phyloP scores from a whole-genome alignment of 2,797 vertebrate genomes.

The Peromyscus nudipes region DNA sequence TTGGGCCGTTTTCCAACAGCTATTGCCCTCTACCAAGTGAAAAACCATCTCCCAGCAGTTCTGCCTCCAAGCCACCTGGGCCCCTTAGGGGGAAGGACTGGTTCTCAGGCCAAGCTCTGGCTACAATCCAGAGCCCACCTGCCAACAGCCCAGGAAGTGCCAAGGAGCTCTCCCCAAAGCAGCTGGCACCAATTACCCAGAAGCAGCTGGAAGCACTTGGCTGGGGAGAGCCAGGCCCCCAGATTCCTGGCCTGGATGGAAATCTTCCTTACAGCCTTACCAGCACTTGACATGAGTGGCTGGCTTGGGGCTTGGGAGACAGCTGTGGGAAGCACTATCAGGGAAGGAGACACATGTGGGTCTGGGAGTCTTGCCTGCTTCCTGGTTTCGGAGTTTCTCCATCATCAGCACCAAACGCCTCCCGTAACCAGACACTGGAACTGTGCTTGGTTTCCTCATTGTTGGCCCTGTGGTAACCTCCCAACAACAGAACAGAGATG shows the following conservation, averaged over 20 bases:
- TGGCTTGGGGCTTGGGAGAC: neutral
- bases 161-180: slow-evolving; percentile 59
- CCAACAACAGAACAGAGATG: neutral
- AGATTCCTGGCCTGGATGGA: slow-evolving; percentile 3
- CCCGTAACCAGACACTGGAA: neutral
- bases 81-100: neutral
- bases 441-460: neutral
- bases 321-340: neutral
- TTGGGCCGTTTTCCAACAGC: neutral
- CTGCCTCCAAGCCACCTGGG: neutral
- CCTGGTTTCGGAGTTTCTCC: slow-evolving; percentile 28
- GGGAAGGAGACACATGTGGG: slow-evolving; percentile 45
- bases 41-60: slow-evolving; percentile 53
- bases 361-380: slow-evolving; percentile 41
- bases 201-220: slow-evolving; percentile 69
- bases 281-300: slow-evolving; percentile 44
- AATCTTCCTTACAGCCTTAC: slow-evolving; percentile 28
- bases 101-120: slow-evolving; percentile 38
- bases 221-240: slow-evolving; percentile 27
- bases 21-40: neutral
- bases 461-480: neutral
- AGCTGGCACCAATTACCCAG: slow-evolving; percentile 73
- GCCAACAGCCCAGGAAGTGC: slow-evolving; percentile 69
- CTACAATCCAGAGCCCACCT: slow-evolving; percentile 42
- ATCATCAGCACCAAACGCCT: slow-evolving; percentile 28